These are phyloP conservation scores for Anguilla marmorata DNA, from an alignment of 2,797 vertebrate species.

Conservation along the genomic window DNA sequence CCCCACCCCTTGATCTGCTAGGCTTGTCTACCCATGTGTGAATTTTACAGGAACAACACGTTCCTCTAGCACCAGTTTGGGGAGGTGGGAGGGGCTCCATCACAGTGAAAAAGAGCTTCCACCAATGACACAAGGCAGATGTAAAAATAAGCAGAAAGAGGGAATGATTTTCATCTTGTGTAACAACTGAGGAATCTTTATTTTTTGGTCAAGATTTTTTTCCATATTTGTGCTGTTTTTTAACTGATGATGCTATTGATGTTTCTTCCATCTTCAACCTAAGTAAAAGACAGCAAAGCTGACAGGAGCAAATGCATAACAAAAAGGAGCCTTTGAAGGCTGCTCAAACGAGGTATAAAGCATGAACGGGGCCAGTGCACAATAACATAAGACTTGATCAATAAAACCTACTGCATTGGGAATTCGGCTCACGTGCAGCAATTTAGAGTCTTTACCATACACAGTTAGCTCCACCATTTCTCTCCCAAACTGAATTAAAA, in stretches of 20 bases:
- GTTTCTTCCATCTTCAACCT: neutral
- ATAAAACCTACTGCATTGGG: neutral
- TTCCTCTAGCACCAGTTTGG: neutral
- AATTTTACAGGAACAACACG: slow-evolving; percentile 6
- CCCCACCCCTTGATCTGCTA: neutral
- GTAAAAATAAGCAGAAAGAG: neutral
- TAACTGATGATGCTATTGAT: neutral
- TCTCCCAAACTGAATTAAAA: neutral
- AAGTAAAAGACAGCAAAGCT: neutral
- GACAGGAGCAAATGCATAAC: neutral
- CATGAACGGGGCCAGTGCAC: neutral
- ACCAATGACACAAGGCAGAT: neutral
- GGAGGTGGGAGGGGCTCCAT: neutral
- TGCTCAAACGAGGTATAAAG: neutral
- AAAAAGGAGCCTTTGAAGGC: no score
- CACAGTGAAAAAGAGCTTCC: neutral
- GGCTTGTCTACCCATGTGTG: neutral
- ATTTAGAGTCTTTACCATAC: neutral
- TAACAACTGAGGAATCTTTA: neutral
- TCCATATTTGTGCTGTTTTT: neutral
- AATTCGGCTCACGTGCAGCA: neutral
- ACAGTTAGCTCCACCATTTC: neutral
- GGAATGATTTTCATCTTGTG: neutral
- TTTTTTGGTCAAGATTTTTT: neutral
- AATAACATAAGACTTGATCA: neutral